Percentiles rank a stretch among this genome's conserved stretches.
Conservation (phyloP, 2,113 vertebrate genomes). For the Strigops habroptila region DNA sequence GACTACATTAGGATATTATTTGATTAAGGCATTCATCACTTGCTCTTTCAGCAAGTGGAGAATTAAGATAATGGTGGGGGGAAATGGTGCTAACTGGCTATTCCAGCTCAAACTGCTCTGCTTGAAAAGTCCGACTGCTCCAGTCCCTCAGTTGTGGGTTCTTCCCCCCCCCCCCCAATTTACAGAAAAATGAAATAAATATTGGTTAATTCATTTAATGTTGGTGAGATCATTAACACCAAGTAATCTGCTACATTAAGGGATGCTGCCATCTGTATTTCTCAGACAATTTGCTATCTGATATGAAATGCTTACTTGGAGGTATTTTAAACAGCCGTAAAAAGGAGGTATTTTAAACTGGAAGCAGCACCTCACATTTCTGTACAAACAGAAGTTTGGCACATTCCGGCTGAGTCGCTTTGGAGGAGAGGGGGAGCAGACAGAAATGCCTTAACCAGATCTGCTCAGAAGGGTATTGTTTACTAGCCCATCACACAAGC, state of each 20-base stretch:
- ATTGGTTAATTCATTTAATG: neutral
- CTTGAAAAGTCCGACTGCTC: neutral
- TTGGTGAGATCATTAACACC: neutral
- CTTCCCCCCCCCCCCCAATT: neutral
- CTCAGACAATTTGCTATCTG: neutral
- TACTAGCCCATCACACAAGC: neutral
- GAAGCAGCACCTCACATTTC: neutral
- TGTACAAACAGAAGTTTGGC: neutral
- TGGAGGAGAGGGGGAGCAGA: neutral
- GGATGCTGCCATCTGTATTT: neutral
- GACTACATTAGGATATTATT: slow-evolving; percentile 59
- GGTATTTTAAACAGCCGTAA: neutral
- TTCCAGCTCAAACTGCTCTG: neutral
- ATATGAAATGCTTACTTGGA: neutral
- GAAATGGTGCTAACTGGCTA: neutral
- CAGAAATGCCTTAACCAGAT: neutral
- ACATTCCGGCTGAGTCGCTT: neutral
- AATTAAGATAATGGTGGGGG: neutral
- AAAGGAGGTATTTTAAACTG: neutral
- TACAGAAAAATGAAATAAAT: neutral
- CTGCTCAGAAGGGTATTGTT: neutral
- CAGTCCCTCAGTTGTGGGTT: neutral
- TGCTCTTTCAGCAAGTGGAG: neutral
- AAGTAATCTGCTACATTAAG: neutral
- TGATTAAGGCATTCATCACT: slow-evolving; percentile 63